These are phyloP conservation scores for Thalassoma bifasciatum DNA, from an alignment of 2,113 vertebrate species.

Conservation along the genomic window DNA sequence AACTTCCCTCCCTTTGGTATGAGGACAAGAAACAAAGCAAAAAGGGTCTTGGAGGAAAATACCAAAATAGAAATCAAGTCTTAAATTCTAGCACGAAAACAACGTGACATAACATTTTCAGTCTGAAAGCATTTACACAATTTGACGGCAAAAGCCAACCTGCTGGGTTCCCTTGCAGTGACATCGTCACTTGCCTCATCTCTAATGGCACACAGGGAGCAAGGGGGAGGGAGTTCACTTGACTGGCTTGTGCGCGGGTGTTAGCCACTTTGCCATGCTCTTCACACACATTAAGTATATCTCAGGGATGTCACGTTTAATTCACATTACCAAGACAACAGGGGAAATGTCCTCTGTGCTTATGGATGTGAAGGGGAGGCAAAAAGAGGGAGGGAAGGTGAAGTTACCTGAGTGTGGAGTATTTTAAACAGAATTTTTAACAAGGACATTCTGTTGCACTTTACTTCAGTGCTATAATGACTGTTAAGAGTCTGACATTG, in stretches of 20 bases:
- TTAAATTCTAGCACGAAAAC: too few relatives aligned
- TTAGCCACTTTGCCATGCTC: slow-evolving; percentile 19
- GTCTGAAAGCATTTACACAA: neutral
- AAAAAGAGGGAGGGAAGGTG: neutral
- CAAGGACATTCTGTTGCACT: neutral
- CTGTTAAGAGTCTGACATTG: neutral
- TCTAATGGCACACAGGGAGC: neutral
- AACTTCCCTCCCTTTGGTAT: too few relatives aligned
- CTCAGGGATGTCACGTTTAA: slow-evolving; percentile 25
- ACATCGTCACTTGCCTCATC: too few relatives aligned
- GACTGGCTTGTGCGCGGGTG: neutral
- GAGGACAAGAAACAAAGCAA: too few relatives aligned
- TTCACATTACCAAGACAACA: slow-evolving; percentile 29
- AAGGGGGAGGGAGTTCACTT: neutral
- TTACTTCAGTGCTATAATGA: neutral
- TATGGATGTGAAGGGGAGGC: neutral
- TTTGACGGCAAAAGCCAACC: too few relatives aligned
- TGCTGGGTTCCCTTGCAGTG: neutral
- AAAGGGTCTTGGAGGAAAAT: too few relatives aligned
- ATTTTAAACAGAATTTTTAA: neutral
- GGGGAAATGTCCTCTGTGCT: slow-evolving; percentile 19
- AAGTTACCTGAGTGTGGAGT: slow-evolving; percentile 4
- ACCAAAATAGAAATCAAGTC: too few relatives aligned
- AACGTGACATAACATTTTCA: neutral
- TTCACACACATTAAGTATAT: slow-evolving; percentile 38